These are phyloP conservation scores for Sorex araneus DNA, from an alignment of 2,113 vertebrate genomes.

Conservation along the genomic window DNA sequence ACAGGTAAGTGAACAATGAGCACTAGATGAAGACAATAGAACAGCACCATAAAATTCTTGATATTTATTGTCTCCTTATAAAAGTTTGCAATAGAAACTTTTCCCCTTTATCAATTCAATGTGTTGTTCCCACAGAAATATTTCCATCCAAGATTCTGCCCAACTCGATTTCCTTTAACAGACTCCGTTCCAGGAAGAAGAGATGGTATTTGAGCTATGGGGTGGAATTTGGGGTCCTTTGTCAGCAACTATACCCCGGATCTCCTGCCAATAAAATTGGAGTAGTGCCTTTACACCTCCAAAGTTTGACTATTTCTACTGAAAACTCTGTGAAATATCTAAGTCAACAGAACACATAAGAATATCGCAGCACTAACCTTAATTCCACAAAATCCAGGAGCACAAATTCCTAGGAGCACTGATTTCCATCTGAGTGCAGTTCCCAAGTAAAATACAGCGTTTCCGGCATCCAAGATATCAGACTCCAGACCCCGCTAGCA, in stretches of 20 bases:
- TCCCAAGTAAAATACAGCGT: conserved; percentile 51
- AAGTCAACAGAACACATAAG: conserved; percentile 22
- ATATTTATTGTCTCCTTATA: conserved; percentile 75
- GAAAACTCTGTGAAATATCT: conserved; percentile 24
- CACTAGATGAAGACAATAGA: conserved; percentile 52
- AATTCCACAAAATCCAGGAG: conserved; percentile 52
- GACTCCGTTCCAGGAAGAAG: conserved; percentile 57
- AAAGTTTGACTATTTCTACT: conserved; percentile 21
- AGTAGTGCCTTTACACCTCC: conserved; percentile 15
- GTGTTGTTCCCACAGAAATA: conserved; percentile 75
- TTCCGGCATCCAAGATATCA: not conserved
- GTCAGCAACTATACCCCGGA: conserved; percentile 6
- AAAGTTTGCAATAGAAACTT: conserved; percentile 76
- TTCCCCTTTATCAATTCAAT: conserved; percentile 77
- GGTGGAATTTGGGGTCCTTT: conserved; percentile 20
- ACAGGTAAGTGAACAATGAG: not conserved
- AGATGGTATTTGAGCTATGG: conserved; percentile 5
- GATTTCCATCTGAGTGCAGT: not conserved
- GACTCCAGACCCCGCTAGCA: not conserved
- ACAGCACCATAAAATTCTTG: conserved; percentile 71
- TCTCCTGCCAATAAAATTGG: not conserved
- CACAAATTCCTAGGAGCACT: conserved; percentile 30
- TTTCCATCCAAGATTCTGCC: conserved; percentile 53
- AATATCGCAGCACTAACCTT: conserved; percentile 27
- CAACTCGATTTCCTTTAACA: conserved; percentile 1